Conservation (phyloP, 2,888 invertebrate genomes). For the Dorcus hopei region DNA sequence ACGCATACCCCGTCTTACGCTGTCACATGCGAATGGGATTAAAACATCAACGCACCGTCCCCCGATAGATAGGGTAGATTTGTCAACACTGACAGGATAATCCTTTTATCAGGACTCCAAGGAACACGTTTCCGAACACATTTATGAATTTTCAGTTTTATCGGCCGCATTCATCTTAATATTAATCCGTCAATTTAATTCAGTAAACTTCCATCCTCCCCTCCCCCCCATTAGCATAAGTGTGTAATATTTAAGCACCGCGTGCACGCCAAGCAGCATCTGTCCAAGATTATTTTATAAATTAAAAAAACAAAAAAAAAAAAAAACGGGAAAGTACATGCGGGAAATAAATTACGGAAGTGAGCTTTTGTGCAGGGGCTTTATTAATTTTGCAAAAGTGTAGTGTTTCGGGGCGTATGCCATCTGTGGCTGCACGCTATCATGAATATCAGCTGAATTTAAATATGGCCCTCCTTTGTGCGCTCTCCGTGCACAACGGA, state of each 20-base stretch:
- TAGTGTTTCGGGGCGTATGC: conserved; percentile 15
- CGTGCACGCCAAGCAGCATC: neutral
- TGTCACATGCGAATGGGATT: conserved; percentile 16
- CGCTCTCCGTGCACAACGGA: conserved; percentile 2
- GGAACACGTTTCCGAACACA: no score
- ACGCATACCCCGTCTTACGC: conserved; percentile 6
- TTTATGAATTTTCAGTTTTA: no score
- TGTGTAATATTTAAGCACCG: no score
- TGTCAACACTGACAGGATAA: no score
- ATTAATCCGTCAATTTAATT: no score
- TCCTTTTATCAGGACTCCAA: no score
- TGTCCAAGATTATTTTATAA: conserved; percentile 16
- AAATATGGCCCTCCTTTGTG: conserved; percentile 10
- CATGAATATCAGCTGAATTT: conserved; percentile 17
- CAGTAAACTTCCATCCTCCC: no score
- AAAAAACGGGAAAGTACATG: neutral
- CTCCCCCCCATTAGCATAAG: no score
- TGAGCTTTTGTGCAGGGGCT: conserved; percentile 12
- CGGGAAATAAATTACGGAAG: conserved; percentile 7
- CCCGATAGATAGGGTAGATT: no score
- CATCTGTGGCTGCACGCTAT: conserved; percentile 17
- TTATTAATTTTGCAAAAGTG: conserved; percentile 19
- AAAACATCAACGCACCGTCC: conserved; percentile 17
- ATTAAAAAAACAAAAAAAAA: conserved; percentile 2
- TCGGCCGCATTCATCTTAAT: no score